Evolutionary conservation across 2,797 vertebrate genomes (phyloP).

Genomic region (Etheostoma nigrum): DNA sequence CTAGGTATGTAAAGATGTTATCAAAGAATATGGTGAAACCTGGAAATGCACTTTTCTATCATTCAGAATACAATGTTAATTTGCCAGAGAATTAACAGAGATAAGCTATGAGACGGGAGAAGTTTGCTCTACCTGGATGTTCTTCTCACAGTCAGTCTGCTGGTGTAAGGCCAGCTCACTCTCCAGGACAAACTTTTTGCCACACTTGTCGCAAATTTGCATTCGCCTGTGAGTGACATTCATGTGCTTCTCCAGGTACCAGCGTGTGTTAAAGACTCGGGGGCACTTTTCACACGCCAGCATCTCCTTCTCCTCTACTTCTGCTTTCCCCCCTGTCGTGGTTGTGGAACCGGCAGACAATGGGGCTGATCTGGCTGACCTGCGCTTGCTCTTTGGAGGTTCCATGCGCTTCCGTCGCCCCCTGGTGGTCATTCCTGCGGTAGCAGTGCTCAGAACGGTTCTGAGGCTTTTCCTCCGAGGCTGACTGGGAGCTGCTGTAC

Average conservation of each 20-base stretch:
- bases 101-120: background rate
- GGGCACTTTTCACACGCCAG: conserved; percentile 98
- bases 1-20: conserved; percentile 1
- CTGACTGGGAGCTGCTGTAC: conserved; percentile 79
- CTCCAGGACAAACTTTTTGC: conserved; percentile 99
- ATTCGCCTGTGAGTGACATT: conserved; percentile 98
- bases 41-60: background rate
- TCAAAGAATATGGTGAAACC: background rate
- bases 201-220: conserved; percentile 99
- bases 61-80: background rate
- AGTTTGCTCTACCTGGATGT: conserved; percentile 93
- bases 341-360: conserved; percentile 54
- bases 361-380: conserved; percentile 81
- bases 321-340: conserved; percentile 80
- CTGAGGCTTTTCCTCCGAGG: conserved; percentile 87
- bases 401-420: conserved; percentile 89
- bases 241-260: conserved; percentile 99
- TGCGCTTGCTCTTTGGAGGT: conserved; percentile 88
- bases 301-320: conserved; percentile 94
- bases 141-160: conserved; percentile 99
- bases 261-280: conserved; percentile 97
- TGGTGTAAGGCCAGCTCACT: conserved; percentile 99
- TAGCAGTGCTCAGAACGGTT: conserved; percentile 77
- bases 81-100: background rate
- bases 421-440: conserved; percentile 87